phyloP scores from a whole-genome alignment of 1,140 invertebrate species.

The Drosophila lacteicornis region DNA sequence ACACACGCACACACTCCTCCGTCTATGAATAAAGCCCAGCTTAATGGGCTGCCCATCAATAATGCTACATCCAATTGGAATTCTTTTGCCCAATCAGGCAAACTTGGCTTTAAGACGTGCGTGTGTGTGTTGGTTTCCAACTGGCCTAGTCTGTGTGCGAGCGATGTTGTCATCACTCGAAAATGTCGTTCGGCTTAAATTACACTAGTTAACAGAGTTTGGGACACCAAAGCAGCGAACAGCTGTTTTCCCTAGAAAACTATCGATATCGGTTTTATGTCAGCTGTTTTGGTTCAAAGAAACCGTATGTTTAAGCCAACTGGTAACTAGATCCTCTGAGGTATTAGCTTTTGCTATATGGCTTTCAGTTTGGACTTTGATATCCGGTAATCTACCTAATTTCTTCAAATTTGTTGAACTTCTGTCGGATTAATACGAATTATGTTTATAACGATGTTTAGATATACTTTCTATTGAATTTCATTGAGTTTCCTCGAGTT shows the following conservation, averaged over 20 bases:
- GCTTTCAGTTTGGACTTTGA: no score
- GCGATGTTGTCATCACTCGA: conserved; percentile 77
- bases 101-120: conserved; percentile 41
- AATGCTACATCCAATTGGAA: conserved; percentile 58
- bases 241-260: background rate
- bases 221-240: background rate
- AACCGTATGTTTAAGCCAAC: background rate
- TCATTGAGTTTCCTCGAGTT: background rate
- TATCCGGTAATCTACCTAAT: no score
- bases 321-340: background rate
- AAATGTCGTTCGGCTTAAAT: conserved; percentile 48
- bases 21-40: conserved; percentile 28
- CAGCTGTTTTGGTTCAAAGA: background rate
- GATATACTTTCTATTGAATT: background rate
- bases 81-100: conserved; percentile 37
- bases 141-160: conserved; percentile 7
- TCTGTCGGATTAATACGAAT: no score
- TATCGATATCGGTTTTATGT: background rate
- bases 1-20: conserved; percentile 13
- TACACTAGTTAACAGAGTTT: conserved; percentile 25
- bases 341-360: no score
- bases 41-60: conserved; percentile 46
- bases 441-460: background rate
- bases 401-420: background rate
- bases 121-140: conserved; percentile 45